Evolutionary conservation across 2,888 invertebrate species (phyloP).

Genomic region (Drosophila nr. perissopoda): DNA sequence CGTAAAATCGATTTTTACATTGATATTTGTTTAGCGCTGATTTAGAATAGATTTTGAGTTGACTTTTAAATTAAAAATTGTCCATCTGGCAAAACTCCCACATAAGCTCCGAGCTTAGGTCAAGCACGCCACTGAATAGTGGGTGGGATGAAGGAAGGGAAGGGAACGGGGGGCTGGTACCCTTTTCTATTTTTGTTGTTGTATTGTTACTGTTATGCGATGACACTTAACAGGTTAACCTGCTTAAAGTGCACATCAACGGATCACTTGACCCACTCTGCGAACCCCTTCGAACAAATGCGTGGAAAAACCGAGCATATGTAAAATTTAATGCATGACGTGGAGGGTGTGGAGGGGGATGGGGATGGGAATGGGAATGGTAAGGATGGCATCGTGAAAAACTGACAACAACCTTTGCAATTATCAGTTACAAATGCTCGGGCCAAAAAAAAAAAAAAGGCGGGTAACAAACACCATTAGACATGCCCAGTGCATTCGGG

Average conservation of each 20-base stretch:
- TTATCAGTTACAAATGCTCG: constrained; percentile 73
- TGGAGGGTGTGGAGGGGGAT: background rate
- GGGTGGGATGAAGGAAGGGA: background rate
- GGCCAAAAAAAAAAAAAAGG: constrained; percentile 42
- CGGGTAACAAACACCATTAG: constrained; percentile 68
- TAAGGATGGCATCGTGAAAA: constrained; percentile 24
- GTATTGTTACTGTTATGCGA: constrained; percentile 15
- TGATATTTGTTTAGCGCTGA: background rate
- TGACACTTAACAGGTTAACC: constrained; percentile 74
- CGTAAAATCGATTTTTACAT: background rate
- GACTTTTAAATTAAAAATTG: constrained; percentile 9
- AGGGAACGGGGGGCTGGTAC: background rate
- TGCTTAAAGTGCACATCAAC: constrained; percentile 80
- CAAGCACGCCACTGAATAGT: background rate
- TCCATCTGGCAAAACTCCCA: constrained; percentile 23
- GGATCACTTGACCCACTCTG: constrained; percentile 68
- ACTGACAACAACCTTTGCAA: constrained; percentile 66
- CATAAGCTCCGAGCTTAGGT: constrained; percentile 1
- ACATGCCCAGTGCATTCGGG: constrained; percentile 18
- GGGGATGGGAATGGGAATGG: constrained; percentile 9
- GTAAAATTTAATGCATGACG: constrained; percentile 53
- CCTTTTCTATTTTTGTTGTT: background rate
- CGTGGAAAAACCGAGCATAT: constrained; percentile 52
- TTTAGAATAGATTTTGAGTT: background rate
- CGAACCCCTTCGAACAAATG: constrained; percentile 31